Percentiles rank a stretch among this genome's conserved stretches.
phyloP scores from a whole-genome alignment of 2,888 invertebrate species.

The Agonopterix alstromeriana region DNA sequence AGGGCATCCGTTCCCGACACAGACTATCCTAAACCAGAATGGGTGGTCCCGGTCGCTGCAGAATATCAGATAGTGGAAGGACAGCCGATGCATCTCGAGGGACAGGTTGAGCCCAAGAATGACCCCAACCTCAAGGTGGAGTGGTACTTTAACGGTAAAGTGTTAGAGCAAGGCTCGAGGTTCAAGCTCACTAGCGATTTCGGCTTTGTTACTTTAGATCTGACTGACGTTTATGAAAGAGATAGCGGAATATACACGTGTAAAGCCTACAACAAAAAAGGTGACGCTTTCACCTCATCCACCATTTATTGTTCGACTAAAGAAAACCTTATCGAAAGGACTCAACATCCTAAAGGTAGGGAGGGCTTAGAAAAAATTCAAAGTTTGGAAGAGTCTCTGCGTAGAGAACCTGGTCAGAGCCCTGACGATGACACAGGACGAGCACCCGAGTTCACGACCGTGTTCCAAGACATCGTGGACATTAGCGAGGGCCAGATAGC shows the following conservation, averaged over 20 bases:
- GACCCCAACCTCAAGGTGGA: constrained; percentile 94
- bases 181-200: constrained; percentile 97
- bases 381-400: constrained; percentile 91
- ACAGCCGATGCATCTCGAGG: constrained; percentile 93
- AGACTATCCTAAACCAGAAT: constrained; percentile 89
- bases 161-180: constrained; percentile 89
- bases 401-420: constrained; percentile 81
- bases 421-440: constrained; percentile 87
- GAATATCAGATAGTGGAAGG: constrained; percentile 89
- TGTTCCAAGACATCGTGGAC: constrained; percentile 88
- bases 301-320: constrained; percentile 90
- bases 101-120: constrained; percentile 94
- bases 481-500: constrained; percentile 97
- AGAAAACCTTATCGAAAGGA: constrained; percentile 89
- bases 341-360: constrained; percentile 96
- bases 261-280: constrained; percentile 91
- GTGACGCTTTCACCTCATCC: constrained; percentile 95
- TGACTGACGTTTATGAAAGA: constrained; percentile 93
- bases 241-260: constrained; percentile 97
- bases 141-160: constrained; percentile 96
- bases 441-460: constrained; percentile 91
- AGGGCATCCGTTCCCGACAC: constrained; percentile 83
- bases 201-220: constrained; percentile 96
- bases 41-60: constrained; percentile 87
- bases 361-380: constrained; percentile 94